Conservation (phyloP, 2,888 invertebrate genomes). For the Schizotus pectinicornis region DNA sequence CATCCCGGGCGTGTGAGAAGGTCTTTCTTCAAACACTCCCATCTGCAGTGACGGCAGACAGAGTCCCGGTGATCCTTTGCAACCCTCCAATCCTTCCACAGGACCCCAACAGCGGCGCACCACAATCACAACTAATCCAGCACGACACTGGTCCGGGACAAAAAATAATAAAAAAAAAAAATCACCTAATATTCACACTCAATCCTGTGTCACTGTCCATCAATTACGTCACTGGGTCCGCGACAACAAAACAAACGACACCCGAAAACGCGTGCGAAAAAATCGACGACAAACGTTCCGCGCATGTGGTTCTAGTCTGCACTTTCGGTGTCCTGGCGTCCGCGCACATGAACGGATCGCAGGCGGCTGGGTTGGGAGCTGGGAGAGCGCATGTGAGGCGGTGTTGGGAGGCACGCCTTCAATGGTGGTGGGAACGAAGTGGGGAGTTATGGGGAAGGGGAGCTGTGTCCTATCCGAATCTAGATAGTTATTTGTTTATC, state of each 20-base stretch:
- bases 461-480: conserved; percentile 48
- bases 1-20: conserved; percentile 82
- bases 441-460: conserved; percentile 46
- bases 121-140: conserved; percentile 11
- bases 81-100: conserved; percentile 13
- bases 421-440: conserved; percentile 42
- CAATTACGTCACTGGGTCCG: conserved; percentile 10
- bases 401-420: conserved; percentile 46
- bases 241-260: background rate
- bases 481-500: conserved; percentile 45
- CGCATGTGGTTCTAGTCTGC: conserved; percentile 22
- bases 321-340: conserved; percentile 41
- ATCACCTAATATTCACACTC: conserved; percentile 4
- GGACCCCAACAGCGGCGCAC: background rate
- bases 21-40: conserved; percentile 89
- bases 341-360: conserved; percentile 53
- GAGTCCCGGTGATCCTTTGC: conserved; percentile 37
- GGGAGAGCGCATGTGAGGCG: conserved; percentile 49
- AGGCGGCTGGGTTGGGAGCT: conserved; percentile 48
- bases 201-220: conserved; percentile 7
- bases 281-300: conserved; percentile 14
- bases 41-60: conserved; percentile 71
- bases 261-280: background rate
- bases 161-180: too few relatives aligned
- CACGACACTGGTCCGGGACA: background rate